Conservation (phyloP, 2,113 vertebrate species). For the Corythornis madagascariensis region DNA sequence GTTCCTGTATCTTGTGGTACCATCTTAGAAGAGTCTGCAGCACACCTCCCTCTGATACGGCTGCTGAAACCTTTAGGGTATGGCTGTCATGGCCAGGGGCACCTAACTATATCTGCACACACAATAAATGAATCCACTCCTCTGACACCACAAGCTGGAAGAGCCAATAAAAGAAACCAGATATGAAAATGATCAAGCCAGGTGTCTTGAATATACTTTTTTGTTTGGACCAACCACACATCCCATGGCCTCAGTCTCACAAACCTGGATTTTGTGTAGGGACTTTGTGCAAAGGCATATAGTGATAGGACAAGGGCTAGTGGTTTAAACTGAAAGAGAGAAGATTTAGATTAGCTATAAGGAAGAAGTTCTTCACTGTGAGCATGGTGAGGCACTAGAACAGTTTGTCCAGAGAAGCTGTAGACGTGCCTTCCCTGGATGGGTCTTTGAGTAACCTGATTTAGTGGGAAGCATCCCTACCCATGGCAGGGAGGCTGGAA, state of each 20-base stretch:
- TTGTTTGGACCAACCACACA: not conserved
- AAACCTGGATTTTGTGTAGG: not conserved
- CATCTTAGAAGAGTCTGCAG: not conserved
- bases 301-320: not conserved
- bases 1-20: not conserved
- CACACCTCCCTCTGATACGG: not conserved
- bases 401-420: not conserved
- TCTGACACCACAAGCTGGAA: not conserved
- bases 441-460: not conserved
- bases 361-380: not conserved
- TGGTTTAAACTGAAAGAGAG: not conserved
- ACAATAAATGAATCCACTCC: not conserved
- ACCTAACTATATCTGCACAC: not conserved
- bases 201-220: not conserved
- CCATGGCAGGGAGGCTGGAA: not conserved
- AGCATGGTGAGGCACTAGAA: not conserved
- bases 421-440: not conserved
- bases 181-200: not conserved
- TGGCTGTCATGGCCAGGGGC: not conserved
- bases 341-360: not conserved
- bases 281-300: not conserved
- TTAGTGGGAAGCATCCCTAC: not conserved
- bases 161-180: not conserved
- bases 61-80: not conserved
- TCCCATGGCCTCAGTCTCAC: not conserved